Base-by-base conservation (phyloP, 2,888 invertebrate genomes). In the Mesodorylaimus sp. region DNA sequence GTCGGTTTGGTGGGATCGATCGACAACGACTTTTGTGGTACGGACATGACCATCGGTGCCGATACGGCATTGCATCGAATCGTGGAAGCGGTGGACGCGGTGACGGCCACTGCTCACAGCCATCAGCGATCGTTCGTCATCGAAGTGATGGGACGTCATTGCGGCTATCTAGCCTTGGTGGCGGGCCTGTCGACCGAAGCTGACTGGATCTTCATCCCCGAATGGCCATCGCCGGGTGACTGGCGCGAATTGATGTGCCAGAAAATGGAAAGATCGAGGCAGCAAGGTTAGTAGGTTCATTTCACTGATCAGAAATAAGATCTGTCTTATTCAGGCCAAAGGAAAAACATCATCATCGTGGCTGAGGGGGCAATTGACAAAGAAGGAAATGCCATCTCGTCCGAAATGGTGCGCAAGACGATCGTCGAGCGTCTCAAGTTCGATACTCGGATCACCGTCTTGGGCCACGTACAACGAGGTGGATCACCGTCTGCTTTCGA, bases 131-230 rank as follows among this genome's bases (percentile, higher is more conserved):
- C 93, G 57, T 99, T 99, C 70, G 95, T 99, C 68, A 83, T 99
- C 80, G 97, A 99, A 75, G 95, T 97, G 55, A 97, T 97, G 97
- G 97, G 97, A 52, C 78, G 97, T 60, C 89, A 97, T 72, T 97
- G 97, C 73, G 97, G 97, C 85, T 93, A 95, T 76, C 78, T 95
- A 76, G 93, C 88, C 63, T 75, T 95, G 71, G 87, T 89, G 66
- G 83, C 86, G 72, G 86, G 86, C 69, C 76, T 89, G 74, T 83
- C 89, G 64, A 79, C 81, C 64, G 95, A 91, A 73, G 93, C 93
- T 63, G 91, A 93, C 75, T 93, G 79, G 79, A 84, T 93, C 66
- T 93, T 95, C 77, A 85, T 93, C 69, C 93, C 95, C 51, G 95
- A 95, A 75, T 84, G 84, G 78, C 93, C 95, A 61, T 88, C 85